Evolutionary conservation across 2,888 invertebrate genomes (phyloP), one percentile per base, ranked within the genome.

Genomic region (Toxonevra muliebris): DNA sequence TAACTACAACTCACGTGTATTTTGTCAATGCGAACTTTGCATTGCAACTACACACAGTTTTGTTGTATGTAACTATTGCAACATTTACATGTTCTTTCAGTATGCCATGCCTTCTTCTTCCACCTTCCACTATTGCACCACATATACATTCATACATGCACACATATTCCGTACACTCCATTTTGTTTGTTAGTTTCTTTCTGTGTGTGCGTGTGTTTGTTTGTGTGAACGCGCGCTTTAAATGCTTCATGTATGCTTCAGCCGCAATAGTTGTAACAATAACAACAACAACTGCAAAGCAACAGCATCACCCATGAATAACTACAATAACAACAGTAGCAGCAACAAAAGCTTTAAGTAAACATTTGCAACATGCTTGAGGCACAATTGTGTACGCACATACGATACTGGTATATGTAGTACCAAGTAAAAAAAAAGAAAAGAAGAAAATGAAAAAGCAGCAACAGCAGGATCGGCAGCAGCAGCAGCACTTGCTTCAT

Each of bases 401-500:
- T 10, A 48, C 48, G 15, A 11, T 48, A 48, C 48, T 48, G 15
- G 30, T 30, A 30, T 30, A 30, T 4, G 30, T 30, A 30, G 2
- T 30, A 30, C 30, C 30, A 30, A 30, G 30, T 30, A 30, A 30
- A 7, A 4, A 30, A 2, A 30, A 43, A 54, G 20, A 52, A 30
- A 12, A 15, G 50, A 50, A 43, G 19, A 50, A 45, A 68, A 30
- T 40, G n/a, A 30, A 17, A 52, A 52, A 61, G 15, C 54, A 52
- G 15, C 40, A 65, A n/a, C 45, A 69, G 43, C 11, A 61, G 59
- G 9, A 53, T 41, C 59, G 40, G 55, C 43, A 65, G 55, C 55
- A 65, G 8, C 45, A 41, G 19, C 52, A 12, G 13, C 57, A 57
- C 30, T 59, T n/a, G 43, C 59, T 41, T 20, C 43, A 59, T 43